Conservation (phyloP, 2,888 invertebrate species). For the Pristionchus arcanus region DNA sequence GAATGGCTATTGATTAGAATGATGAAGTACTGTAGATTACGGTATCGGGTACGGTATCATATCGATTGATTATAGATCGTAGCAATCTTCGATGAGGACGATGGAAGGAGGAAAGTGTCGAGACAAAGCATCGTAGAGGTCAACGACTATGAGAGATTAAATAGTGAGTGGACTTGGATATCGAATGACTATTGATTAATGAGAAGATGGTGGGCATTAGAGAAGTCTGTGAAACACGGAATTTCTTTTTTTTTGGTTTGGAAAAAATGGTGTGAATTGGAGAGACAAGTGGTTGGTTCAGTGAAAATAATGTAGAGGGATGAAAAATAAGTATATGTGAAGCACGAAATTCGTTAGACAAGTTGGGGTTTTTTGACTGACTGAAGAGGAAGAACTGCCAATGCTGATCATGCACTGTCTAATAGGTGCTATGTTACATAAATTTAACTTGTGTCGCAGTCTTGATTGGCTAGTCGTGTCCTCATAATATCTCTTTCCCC, state of each 20-base stretch:
- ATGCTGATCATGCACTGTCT: too few relatives aligned
- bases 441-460: too few relatives aligned
- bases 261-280: neutral
- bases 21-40: neutral
- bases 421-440: too few relatives aligned
- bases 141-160: slow-evolving; percentile 25
- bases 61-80: slow-evolving; percentile 50
- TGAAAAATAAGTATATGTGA: too few relatives aligned
- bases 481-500: too few relatives aligned
- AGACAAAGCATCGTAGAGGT: slow-evolving; percentile 54
- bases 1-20: neutral
- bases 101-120: slow-evolving; percentile 49
- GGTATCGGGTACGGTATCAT: neutral
- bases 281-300: neutral
- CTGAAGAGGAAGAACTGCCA: too few relatives aligned
- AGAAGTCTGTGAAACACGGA: neutral
- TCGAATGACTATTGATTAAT: too few relatives aligned
- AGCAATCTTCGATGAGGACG: slow-evolving; percentile 52
- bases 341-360: neutral
- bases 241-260: neutral
- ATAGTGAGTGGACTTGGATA: neutral
- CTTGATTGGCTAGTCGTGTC: too few relatives aligned
- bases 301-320: neutral
- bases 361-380: neutral
- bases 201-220: neutral